Evolutionary conservation across 2,888 invertebrate species (phyloP).

Genomic region (Augiades crinisus): DNA sequence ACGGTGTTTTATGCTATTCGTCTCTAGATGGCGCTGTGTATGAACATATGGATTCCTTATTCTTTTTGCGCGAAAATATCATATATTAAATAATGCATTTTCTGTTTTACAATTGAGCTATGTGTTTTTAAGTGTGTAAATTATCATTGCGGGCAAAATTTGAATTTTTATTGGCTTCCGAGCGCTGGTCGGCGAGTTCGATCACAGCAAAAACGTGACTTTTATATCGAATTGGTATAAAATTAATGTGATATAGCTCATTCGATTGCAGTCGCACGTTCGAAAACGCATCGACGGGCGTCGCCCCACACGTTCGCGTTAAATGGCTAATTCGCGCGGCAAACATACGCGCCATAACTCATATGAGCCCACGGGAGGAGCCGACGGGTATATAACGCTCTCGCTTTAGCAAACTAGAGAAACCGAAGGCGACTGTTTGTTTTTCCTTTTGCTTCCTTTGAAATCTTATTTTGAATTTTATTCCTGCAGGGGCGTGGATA

Average conservation of each 20-base stretch:
- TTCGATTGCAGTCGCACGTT: constrained; percentile 44
- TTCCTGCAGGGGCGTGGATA: constrained; percentile 80
- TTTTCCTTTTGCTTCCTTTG: constrained; percentile 77
- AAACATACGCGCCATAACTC: constrained; percentile 77
- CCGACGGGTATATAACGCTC: constrained; percentile 54
- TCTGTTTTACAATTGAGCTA: background rate
- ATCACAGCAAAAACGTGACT: constrained; percentile 30
- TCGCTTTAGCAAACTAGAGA: constrained; percentile 72
- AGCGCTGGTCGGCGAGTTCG: background rate
- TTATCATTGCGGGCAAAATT: constrained; percentile 1
- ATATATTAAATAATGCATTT: background rate
- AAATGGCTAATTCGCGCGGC: constrained; percentile 77
- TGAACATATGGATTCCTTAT: no score
- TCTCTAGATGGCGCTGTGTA: constrained; percentile 60
- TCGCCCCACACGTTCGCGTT: constrained; percentile 69
- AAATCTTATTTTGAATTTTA: constrained; percentile 81
- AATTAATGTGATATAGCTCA: constrained; percentile 39
- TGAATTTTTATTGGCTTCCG: background rate
- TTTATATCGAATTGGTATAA: constrained; percentile 34
- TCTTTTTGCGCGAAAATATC: background rate
- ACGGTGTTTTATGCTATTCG: constrained; percentile 45
- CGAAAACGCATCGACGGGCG: constrained; percentile 45
- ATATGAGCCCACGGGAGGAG: constrained; percentile 67
- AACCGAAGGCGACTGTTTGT: constrained; percentile 68
- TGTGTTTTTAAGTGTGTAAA: background rate